Base-by-base conservation (phyloP, 2,113 vertebrate genomes). In the Echinops telfairi region DNA sequence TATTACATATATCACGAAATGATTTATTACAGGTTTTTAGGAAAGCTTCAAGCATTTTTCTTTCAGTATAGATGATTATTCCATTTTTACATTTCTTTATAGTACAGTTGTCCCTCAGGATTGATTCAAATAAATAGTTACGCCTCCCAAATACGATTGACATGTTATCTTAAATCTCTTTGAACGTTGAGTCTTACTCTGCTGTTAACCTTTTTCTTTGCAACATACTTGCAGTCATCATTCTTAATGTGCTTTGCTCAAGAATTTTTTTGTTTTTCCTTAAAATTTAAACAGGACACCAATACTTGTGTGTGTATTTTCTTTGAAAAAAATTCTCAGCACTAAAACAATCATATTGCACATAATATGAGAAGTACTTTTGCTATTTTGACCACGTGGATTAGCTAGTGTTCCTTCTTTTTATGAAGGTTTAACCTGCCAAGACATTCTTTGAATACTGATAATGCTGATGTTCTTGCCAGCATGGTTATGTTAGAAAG, bases 371-470 rank as follows among this genome's bases (percentile, higher is more conserved):
- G 97, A 98, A 95, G 95, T 97, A 95, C 97, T 98, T 96, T 97
- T 97, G 97, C 98, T 98, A 97, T 98, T 98, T 98, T 98, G 98
- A 98, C 97, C 97, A 98, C 97, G 97, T 98, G 98, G 98, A 98
- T 98, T 98, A 98, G 97, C 93, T 98, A 94, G 97, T 98, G 98
- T 97, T 97, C 96, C 97, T 97, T 97, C 97, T 98, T 98, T 98
- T 98, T 98, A 98, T 98, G 97, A 98, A 98, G 98, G 97, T 98
- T 98, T 98, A 98, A 97, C 96, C 96, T 98, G 98, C 98, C 98
- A 98, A 97, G 97, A 98, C 97, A 98, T 98, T 98, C 98, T 98
- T 97, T 97, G 98, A 98, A 98, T 98, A 97, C 98, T 98, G 98
- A 98, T 97, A 97, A 98, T 98, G 98, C 98, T 97, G 94, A 97